Evolutionary conservation across 1,140 invertebrate species (phyloP), one percentile per base, ranked within the genome.

Genomic region (Steinernema khuongi): DNA sequence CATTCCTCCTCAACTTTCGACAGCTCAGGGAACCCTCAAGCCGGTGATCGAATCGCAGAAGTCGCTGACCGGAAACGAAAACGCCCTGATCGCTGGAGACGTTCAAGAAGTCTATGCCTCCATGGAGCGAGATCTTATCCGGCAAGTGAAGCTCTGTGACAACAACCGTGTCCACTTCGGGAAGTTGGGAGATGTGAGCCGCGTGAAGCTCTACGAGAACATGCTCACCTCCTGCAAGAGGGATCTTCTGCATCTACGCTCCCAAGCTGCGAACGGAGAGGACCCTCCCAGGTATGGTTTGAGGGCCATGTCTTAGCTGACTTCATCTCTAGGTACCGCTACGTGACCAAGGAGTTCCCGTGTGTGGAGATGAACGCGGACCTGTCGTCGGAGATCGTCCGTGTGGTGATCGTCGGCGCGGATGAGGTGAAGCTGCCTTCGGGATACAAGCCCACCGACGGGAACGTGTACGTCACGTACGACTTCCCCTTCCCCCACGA

Each of bases 401-500:
- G 78, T 29, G 66, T 77, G n/a, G 70, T 74, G 26, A 70, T 79
- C 31, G n/a, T 70, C 26, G 30, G 41, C 19, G 76, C 31, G 14
- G 0, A 67, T 33, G 70, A 78, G 26, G 74, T 80, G 18, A 73
- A 66, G 36, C 73, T 79, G 1, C 72, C 68, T 31, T 71, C 81
- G 87, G 92, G 92, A 31, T 86, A 90, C 73, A 91, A 92, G 85
- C 90, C 93, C 0, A 92, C 92, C 83, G 93, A 96, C 76, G 89
- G 94, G 67, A 94, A 97, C 82, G 96, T 94, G 1, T 97, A 94
- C 86, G 91, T 97, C 2, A 93, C 91, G 85, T 92, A 92, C 81
- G 94, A 96, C 85, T 94, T 97, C 87, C 94, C 94, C 1, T 93
- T 90, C 85, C 92, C 94, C 22, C 77, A 92, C 89, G 94, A 97